These are phyloP conservation scores for Adelphocoris suturalis DNA, from an alignment of 2,888 invertebrate species.

Conservation along the genomic window DNA sequence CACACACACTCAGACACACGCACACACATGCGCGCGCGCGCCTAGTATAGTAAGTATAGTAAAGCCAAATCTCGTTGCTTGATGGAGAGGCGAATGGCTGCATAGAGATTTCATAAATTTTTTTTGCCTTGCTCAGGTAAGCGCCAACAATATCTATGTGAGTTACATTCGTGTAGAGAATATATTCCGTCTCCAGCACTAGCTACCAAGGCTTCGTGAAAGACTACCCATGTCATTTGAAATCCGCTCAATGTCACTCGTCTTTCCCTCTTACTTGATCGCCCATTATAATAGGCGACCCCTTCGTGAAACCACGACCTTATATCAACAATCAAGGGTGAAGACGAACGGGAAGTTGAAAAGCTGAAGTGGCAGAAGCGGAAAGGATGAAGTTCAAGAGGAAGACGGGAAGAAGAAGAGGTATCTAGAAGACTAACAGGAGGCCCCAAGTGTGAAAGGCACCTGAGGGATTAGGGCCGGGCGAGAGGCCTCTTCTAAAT, in stretches of 20 bases:
- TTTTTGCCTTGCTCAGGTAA: too few species aligned
- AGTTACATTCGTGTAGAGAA: too few species aligned
- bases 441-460: constrained; percentile 26
- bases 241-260: constrained; percentile 10
- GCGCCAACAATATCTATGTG: too few species aligned
- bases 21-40: too few species aligned
- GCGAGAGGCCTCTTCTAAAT: constrained; percentile 47
- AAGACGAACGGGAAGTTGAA: constrained; percentile 19
- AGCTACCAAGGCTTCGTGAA: not conserved
- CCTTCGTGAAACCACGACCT: not conserved
- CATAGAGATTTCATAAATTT: too few species aligned
- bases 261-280: not conserved
- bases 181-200: too few species aligned
- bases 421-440: constrained; percentile 28
- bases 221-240: not conserved
- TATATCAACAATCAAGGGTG: constrained; percentile 26
- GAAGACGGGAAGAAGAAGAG: not conserved
- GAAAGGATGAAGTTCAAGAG: constrained; percentile 13
- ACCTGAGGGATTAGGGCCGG: constrained; percentile 43
- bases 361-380: constrained; percentile 4
- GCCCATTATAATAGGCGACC: not conserved
- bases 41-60: too few species aligned
- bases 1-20: too few species aligned
- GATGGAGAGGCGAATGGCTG: too few species aligned
- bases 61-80: too few species aligned